A percentile compares a stretch with the other conserved stretches of the same genome.
Conservation (phyloP, 2,797 vertebrate species). For the Ibycter americanus region DNA sequence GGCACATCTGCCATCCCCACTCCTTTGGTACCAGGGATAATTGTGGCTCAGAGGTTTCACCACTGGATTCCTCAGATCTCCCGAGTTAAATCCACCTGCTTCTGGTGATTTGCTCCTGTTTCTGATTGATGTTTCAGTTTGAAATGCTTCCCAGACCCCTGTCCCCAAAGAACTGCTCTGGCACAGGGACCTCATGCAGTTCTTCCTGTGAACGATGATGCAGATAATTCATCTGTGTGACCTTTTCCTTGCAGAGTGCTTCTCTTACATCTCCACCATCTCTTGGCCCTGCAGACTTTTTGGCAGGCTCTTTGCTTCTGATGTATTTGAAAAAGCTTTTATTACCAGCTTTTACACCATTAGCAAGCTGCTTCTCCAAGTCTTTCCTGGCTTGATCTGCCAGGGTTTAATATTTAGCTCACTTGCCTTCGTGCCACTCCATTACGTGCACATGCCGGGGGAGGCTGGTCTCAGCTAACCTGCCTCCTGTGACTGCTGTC, state of each 20-base stretch:
- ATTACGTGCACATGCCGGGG: neutral
- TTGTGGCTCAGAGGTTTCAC: fast-evolving
- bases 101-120: neutral
- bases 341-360: constrained; percentile 64
- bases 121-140: neutral
- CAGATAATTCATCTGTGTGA: constrained; percentile 47
- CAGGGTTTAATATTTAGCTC: constrained; percentile 59
- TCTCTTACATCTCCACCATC: constrained; percentile 51
- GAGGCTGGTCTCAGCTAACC: neutral
- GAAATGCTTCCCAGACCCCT: constrained; percentile 16
- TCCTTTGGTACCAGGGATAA: neutral
- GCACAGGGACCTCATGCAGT: neutral
- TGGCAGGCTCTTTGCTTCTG: constrained; percentile 60
- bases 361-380: constrained; percentile 67
- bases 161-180: neutral
- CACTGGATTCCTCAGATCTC: neutral
- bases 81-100: neutral
- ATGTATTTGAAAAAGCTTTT: constrained; percentile 68
- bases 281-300: constrained; percentile 56
- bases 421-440: neutral
- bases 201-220: neutral
- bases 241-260: constrained; percentile 42
- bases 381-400: constrained; percentile 35
- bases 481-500: neutral
- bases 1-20: neutral